Conservation (phyloP, 2,797 vertebrate genomes). For the Phataginus tetradactyla region DNA sequence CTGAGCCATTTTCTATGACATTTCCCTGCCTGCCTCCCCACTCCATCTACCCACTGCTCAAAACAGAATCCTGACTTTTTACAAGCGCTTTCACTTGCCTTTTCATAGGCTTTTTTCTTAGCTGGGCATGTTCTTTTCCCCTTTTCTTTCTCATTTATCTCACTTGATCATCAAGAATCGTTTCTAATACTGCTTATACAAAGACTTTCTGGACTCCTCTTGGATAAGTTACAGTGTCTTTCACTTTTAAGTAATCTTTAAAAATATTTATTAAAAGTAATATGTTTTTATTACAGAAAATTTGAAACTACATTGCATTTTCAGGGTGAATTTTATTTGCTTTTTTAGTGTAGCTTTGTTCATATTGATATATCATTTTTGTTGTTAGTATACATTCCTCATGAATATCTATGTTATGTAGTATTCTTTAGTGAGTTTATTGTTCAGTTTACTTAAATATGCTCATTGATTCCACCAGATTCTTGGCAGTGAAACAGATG, state of each 20-base stretch:
- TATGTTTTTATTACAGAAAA: conserved; percentile 18
- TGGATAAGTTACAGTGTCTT: background rate
- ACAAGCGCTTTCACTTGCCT: conserved; percentile 43
- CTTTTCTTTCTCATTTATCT: background rate
- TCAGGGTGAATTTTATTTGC: background rate
- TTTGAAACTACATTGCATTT: background rate
- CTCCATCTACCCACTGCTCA: background rate
- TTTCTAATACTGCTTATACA: background rate
- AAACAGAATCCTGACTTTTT: background rate
- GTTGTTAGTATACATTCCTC: background rate
- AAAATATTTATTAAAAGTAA: background rate
- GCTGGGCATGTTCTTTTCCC: background rate
- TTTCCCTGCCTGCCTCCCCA: background rate
- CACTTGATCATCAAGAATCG: background rate
- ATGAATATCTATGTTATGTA: background rate
- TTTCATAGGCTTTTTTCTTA: background rate
- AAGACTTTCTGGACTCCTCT: background rate
- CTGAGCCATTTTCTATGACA: conserved; percentile 32
- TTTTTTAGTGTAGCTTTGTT: conserved; percentile 19
- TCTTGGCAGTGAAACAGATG: conserved; percentile 9
- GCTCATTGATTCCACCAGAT: conserved; percentile 9
- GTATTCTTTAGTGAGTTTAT: background rate
- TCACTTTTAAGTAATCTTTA: background rate
- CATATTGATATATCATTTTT: background rate
- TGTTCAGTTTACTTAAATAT: conserved; percentile 39